Evolutionary conservation across 1,140 invertebrate genomes (phyloP), one percentile per base, ranked within the genome.

Genomic region (Drosophila aff.): DNA sequence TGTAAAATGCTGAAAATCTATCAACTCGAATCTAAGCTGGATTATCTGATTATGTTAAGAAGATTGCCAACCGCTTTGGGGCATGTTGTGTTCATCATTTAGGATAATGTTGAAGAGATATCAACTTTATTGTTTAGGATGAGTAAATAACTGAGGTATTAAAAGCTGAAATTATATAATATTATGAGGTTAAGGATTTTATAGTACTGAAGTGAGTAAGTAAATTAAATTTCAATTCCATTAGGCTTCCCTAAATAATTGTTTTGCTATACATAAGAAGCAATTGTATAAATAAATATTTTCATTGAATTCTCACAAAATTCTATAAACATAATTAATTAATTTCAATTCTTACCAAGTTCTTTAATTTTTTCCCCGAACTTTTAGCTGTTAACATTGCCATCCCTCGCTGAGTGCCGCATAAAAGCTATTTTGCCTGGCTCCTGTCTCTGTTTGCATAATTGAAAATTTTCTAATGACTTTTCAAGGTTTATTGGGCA

Each of bases 381-480:
- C 4, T 21, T 23, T 5, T 16, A 16, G 16, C 9, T 9, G 8
- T 13, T 13, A n/a, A 52, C 15, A 7, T 11, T 18, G 13, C 36
- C 67, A 72, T 57, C 68, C 6, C 64, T 26, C 11, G 16, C 13
- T n/a, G 31, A n/a, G 31, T n/a, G 38, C 31, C 26, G 2, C 47
- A 53, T 33, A 40, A 47, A 64, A 41, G 43, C 26, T 41, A 44
- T 68, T 66, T 23, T 38, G 38, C 59, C 67, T 50, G 13, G 11
- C n/a, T 47, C 15, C 10, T 28, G 5, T 4, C 40, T 59, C 57
- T 75, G 77, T 84, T 89, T 78, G 76, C 81, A 87, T 87, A 89
- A 87, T 84, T 87, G 85, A 89, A 84, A 71, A 79, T 66, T 84
- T 81, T 81, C 84, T 81, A 89, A 87, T 84, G 85, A 76, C 68